phyloP scores from a whole-genome alignment of 2,113 vertebrate genomes.

The Motacilla alba region DNA sequence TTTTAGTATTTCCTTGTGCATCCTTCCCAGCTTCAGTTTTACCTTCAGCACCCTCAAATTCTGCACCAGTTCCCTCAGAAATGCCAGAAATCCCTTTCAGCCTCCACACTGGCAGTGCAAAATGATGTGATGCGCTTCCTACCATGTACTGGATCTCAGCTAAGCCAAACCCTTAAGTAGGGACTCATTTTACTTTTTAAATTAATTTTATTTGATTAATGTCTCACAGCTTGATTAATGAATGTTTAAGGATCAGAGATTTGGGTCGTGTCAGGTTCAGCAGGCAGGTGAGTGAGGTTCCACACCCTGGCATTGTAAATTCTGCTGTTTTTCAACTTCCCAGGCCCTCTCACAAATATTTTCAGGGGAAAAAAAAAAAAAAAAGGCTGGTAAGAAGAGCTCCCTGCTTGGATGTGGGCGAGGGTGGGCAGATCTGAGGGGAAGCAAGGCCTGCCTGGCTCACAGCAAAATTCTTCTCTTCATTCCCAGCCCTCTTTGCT shows the following conservation, averaged over 20 bases:
- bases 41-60: not conserved
- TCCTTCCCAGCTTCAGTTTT: not conserved
- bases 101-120: fast-evolving
- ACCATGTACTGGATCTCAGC: not conserved
- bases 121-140: not conserved
- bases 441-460: not conserved
- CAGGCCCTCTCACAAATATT: not conserved
- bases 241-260: not conserved
- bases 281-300: not conserved
- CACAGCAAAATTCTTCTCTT: not conserved
- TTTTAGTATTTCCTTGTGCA: not conserved
- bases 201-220: not conserved
- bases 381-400: not conserved
- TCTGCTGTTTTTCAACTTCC: not conserved
- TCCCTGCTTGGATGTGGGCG: not conserved
- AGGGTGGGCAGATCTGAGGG: not conserved
- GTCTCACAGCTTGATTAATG: not conserved
- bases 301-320: not conserved
- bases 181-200: not conserved
- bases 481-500: not conserved
- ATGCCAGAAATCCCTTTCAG: fast-evolving
- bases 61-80: not conserved
- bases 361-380: not conserved
- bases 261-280: not conserved
- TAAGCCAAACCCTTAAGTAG: not conserved